These are phyloP conservation scores for Callosobruchus maculatus DNA, from an alignment of 2,888 invertebrate species.

Conservation along the genomic window DNA sequence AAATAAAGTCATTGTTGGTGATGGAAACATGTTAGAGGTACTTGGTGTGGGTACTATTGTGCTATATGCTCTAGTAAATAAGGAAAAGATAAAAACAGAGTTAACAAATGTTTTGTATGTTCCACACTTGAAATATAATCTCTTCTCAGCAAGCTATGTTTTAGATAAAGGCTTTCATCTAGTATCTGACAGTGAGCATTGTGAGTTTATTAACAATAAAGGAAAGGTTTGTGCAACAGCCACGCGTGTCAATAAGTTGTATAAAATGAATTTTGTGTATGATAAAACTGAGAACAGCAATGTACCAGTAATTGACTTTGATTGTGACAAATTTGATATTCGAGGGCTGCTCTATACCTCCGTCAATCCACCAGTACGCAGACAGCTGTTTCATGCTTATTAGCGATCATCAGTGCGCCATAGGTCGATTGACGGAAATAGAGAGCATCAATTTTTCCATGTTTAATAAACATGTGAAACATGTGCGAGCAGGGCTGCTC, in stretches of 20 bases:
- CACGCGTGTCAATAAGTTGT: conserved; percentile 13
- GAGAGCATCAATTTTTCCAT: too few species aligned
- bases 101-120: conserved; percentile 20
- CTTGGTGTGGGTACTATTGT: conserved; percentile 21
- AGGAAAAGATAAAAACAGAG: conserved; percentile 20
- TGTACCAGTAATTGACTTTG: neutral
- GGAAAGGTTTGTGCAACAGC: conserved; percentile 14
- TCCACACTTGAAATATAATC: conserved; percentile 23
- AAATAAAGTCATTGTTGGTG: conserved; percentile 24
- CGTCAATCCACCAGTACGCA: too few species aligned
- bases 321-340: neutral
- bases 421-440: too few species aligned
- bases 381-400: too few species aligned
- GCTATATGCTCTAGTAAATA: conserved; percentile 24
- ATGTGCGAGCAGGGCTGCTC: too few species aligned
- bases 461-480: too few species aligned
- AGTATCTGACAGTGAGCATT: conserved; percentile 19
- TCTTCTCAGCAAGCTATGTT: conserved; percentile 28
- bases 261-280: conserved; percentile 12
- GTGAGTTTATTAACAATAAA: conserved; percentile 19
- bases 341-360: too few species aligned
- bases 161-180: conserved; percentile 27
- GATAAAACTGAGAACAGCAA: neutral
- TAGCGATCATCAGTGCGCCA: too few species aligned
- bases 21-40: conserved; percentile 16